Conservation (phyloP, 2,113 vertebrate genomes). For the Malurus cyaneus region DNA sequence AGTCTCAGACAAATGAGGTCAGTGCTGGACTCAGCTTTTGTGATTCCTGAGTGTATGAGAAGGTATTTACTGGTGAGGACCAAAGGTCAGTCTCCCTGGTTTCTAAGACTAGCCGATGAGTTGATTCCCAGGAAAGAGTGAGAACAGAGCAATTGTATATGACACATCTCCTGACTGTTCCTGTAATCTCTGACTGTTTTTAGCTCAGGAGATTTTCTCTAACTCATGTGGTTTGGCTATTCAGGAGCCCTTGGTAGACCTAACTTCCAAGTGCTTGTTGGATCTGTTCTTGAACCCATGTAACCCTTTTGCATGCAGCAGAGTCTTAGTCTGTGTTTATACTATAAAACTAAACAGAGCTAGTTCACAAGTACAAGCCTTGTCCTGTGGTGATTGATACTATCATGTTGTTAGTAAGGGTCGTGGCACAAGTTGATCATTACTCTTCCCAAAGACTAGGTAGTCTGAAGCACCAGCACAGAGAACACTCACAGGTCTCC, state of each 20-base stretch:
- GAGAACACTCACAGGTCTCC: background rate
- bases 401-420: background rate
- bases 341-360: slow-evolving; percentile 4
- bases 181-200: background rate
- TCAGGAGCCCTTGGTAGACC: background rate
- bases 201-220: background rate
- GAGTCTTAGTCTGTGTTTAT: slow-evolving; percentile 14
- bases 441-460: background rate
- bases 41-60: background rate
- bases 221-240: background rate
- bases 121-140: background rate
- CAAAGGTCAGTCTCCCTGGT: background rate
- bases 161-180: background rate
- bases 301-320: background rate
- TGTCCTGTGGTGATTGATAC: background rate
- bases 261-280: background rate
- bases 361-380: background rate
- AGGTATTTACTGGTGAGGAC: background rate
- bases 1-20: background rate
- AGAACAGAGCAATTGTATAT: background rate
- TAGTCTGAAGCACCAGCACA: background rate
- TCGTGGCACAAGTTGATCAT: background rate
- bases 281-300: background rate
- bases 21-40: background rate
- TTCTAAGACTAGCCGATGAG: background rate